Base-by-base conservation (phyloP, 2,888 invertebrate genomes). In the Nemapogon koenigi region DNA sequence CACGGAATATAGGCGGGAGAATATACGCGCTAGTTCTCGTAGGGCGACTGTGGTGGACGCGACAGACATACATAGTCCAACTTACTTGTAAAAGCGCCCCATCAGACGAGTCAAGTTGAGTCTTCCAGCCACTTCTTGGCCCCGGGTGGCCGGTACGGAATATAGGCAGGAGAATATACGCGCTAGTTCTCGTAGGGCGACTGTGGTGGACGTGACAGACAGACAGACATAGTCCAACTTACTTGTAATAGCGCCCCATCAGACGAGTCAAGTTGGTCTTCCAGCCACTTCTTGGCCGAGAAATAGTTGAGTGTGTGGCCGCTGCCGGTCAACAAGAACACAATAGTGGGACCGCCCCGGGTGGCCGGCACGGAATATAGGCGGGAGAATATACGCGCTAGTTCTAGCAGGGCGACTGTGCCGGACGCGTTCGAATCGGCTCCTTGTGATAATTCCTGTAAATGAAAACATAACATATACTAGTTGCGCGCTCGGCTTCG, bases 71-170 rank as follows among this genome's bases (percentile, higher is more conserved):
- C n/a, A n/a, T n/a, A n/a, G n/a, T n/a, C n/a, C n/a, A 39, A 32
- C 40, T 52, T 64, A 92, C 94, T 83, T 90, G 91, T 45, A 89
- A 73, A 32, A 87, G 57, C 2, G 87, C 83, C 30, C 84, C 84
- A 48, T 90, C 89, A 11, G 84, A 64, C 0, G 85, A 86, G 58
- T 98, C 97, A 43, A 94, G 62, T 56, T 94, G 92, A 57, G n/a
- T 95, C 94, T 57, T 97, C 96, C 10, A 98, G 81, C 94, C 96
- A 98, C 56, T 94, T 94, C 70, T 97, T 96, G 28, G 92, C 90
- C 89, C 30, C 88, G 83, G 1, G 88, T 88, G 47, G 87, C 84
- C 2, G 85, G 71, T 41, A 85, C 85, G 1, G 89, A 84, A 67
- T 95, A 94, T 37, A 97, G 80, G 42, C 90, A 86, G 26, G 96